These are phyloP conservation scores for Neotoxoptera formosana DNA, from an alignment of 1,140 invertebrate genomes.

Conservation along the genomic window DNA sequence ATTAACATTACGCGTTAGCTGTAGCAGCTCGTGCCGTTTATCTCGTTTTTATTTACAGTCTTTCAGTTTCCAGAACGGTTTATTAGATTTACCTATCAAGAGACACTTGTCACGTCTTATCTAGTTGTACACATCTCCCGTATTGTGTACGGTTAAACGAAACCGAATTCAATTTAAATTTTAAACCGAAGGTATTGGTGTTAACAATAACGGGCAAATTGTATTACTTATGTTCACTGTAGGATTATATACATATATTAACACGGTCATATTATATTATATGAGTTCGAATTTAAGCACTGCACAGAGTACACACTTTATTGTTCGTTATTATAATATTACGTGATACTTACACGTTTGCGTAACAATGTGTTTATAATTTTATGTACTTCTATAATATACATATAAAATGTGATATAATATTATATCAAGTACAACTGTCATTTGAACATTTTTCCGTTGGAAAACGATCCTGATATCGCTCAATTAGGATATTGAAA, in stretches of 20 bases:
- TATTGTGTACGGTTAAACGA: not conserved
- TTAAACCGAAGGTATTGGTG: not conserved
- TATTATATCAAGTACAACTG: not conserved
- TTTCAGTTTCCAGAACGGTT: not conserved
- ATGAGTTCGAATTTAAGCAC: not conserved
- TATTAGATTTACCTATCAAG: constrained; percentile 10
- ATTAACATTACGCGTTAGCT: not conserved
- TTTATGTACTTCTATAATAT: too few relatives aligned
- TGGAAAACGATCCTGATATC: too few relatives aligned
- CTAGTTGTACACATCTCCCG: not conserved
- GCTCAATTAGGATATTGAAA: not conserved
- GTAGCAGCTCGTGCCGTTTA: not conserved
- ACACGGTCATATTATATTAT: not conserved
- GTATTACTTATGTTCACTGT: not conserved
- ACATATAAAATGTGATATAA: too few relatives aligned
- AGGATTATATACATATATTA: not conserved
- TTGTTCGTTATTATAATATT: not conserved
- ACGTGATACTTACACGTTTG: not conserved
- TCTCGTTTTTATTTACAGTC: not conserved
- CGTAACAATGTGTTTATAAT: not conserved
- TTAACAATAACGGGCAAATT: constrained; percentile 13
- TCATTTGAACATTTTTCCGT: not conserved
- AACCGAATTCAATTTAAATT: constrained; percentile 26
- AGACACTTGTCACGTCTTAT: not conserved
- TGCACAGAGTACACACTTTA: not conserved